Conservation (phyloP, 2,113 vertebrate species). For the Hemicordylus capensis region DNA sequence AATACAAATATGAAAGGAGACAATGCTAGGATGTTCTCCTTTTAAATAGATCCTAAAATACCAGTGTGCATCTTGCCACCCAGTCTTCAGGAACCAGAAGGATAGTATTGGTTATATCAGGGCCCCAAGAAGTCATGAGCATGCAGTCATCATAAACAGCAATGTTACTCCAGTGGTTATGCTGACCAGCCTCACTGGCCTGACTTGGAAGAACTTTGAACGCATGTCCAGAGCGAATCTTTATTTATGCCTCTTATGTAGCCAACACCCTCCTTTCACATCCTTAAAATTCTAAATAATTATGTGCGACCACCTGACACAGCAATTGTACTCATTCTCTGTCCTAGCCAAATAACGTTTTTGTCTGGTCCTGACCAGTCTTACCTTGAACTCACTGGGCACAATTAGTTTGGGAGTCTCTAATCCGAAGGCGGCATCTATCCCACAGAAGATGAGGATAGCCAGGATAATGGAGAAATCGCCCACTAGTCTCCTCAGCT, state of each 20-base stretch:
- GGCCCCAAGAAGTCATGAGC: not conserved
- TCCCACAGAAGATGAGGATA: slow-evolving; percentile 74
- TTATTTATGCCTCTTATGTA: not conserved
- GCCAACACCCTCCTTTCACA: not conserved
- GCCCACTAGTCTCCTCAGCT: slow-evolving; percentile 75
- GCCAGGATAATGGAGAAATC: slow-evolving; percentile 81
- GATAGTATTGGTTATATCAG: not conserved
- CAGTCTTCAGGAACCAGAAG: not conserved
- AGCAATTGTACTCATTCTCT: not conserved
- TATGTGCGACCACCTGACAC: not conserved
- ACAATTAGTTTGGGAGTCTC: slow-evolving; percentile 81
- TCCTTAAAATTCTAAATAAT: not conserved
- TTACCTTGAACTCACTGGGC: slow-evolving; percentile 81
- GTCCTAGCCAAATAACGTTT: not conserved
- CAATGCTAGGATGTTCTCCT: too few relatives aligned
- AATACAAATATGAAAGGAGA: not conserved
- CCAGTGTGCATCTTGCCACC: too few relatives aligned
- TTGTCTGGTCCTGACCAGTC: not conserved
- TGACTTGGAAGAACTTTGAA: not conserved
- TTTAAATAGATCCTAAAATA: too few relatives aligned
- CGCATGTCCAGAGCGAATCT: not conserved
- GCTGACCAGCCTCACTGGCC: not conserved
- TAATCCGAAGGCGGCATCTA: slow-evolving; percentile 74
- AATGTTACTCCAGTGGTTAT: not conserved
- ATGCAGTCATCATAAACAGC: not conserved